A percentile compares a stretch with the other conserved stretches of the same genome.
Evolutionary conservation across 2,888 invertebrate genomes (phyloP).

Genomic region (Pheosia tremula): DNA sequence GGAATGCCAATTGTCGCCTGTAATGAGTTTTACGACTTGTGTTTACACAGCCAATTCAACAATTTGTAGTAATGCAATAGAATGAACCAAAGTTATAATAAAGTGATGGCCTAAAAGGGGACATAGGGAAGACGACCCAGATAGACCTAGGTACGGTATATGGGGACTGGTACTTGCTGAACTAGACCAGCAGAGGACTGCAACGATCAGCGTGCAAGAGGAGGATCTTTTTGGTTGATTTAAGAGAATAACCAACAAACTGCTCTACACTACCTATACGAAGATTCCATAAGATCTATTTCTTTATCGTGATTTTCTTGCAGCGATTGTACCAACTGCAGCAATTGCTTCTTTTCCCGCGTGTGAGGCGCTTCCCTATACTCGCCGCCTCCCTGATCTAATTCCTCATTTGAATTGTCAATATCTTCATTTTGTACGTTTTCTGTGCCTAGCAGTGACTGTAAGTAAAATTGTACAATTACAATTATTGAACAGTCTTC

Average conservation of each 20-base stretch:
- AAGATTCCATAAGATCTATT: constrained; percentile 85
- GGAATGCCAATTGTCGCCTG: constrained; percentile 84
- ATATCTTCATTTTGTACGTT: constrained; percentile 43
- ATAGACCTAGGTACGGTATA: no score
- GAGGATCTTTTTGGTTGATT: no score
- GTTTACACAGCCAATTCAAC: background rate
- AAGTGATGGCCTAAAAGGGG: no score
- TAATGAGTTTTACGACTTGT: constrained; percentile 26
- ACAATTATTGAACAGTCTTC: no score
- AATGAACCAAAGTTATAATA: background rate
- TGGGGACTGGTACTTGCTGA: no score
- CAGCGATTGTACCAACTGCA: constrained; percentile 79
- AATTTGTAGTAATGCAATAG: no score
- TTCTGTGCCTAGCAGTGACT: constrained; percentile 64
- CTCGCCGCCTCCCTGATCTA: constrained; percentile 42
- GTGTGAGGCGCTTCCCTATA: constrained; percentile 56
- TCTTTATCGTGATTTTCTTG: constrained; percentile 86
- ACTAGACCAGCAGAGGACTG: no score
- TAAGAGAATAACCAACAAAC: no score
- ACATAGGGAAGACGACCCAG: no score
- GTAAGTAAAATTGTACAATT: constrained; percentile 40
- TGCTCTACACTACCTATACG: constrained; percentile 73
- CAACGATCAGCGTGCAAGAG: no score
- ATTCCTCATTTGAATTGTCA: constrained; percentile 31
- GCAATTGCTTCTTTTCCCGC: constrained; percentile 69